These are phyloP conservation scores for Oikopleura dioica DNA, from an alignment of 23 tunicate species.

Conservation along the genomic window DNA sequence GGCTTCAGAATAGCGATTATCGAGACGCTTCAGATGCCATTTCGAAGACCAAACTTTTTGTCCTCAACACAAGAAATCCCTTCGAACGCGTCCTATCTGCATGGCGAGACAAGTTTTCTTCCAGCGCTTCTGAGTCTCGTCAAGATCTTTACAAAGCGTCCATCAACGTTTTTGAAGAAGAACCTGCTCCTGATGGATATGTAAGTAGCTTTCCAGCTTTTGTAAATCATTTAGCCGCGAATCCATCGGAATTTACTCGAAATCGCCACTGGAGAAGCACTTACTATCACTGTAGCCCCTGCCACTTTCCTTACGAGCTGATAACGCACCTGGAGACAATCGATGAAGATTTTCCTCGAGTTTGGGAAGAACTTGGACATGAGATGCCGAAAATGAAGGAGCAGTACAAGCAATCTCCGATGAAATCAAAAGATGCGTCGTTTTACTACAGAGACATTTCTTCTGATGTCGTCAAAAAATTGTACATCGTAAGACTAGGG, in stretches of 20 bases:
- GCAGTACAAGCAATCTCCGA: background rate
- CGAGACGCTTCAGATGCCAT: background rate
- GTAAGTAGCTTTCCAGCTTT: background rate
- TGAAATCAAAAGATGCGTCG: background rate
- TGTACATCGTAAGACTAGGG: constrained; percentile 11
- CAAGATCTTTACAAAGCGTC: background rate
- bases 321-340: background rate
- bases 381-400: background rate
- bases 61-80: background rate
- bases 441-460: background rate
- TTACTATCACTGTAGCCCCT: background rate
- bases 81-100: background rate
- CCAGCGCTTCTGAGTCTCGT: background rate
- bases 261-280: background rate
- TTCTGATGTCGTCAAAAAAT: background rate
- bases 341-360: background rate
- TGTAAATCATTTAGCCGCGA: background rate
- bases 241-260: background rate
- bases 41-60: background rate
- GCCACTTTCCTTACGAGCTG: background rate
- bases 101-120: constrained; percentile 2
- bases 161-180: background rate
- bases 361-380: background rate
- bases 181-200: background rate
- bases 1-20: background rate